These are phyloP conservation scores for Sepioteuthis lessoniana DNA, from an alignment of 2,888 invertebrate genomes.

Conservation along the genomic window DNA sequence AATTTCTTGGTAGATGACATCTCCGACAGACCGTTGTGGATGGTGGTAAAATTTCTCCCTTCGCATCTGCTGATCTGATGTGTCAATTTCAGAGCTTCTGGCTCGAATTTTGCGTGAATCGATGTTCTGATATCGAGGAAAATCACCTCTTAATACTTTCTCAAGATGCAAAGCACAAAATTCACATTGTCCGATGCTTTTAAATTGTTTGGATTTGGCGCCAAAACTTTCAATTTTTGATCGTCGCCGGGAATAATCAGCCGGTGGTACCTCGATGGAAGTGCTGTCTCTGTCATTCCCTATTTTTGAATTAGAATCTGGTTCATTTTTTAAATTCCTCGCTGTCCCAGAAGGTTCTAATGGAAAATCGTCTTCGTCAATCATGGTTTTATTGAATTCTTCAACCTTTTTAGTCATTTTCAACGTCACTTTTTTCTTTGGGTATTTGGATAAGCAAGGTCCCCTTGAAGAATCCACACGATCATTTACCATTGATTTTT, in stretches of 20 bases:
- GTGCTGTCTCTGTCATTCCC: background rate
- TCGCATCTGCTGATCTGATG: background rate
- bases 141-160: background rate
- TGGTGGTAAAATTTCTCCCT: background rate
- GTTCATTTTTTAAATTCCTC: background rate
- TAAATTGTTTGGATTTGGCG: conserved; percentile 36
- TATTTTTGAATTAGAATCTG: background rate
- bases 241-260: background rate
- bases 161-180: conserved; percentile 37
- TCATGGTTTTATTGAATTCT: conserved; percentile 38
- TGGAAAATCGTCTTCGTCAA: background rate
- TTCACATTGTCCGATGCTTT: conserved; percentile 40
- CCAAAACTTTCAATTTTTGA: conserved; percentile 34
- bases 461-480: background rate
- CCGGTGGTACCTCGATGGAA: background rate
- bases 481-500: background rate
- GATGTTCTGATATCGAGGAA: background rate
- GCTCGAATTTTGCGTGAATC: background rate
- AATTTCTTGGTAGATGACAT: background rate
- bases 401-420: background rate
- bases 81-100: background rate
- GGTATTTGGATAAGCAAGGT: background rate
- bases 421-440: conserved; percentile 25
- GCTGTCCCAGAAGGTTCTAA: background rate
- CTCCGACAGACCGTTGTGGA: background rate